These are phyloP conservation scores for Fistularia tabacaria DNA, from an alignment of 2,797 vertebrate species.

Conservation along the genomic window DNA sequence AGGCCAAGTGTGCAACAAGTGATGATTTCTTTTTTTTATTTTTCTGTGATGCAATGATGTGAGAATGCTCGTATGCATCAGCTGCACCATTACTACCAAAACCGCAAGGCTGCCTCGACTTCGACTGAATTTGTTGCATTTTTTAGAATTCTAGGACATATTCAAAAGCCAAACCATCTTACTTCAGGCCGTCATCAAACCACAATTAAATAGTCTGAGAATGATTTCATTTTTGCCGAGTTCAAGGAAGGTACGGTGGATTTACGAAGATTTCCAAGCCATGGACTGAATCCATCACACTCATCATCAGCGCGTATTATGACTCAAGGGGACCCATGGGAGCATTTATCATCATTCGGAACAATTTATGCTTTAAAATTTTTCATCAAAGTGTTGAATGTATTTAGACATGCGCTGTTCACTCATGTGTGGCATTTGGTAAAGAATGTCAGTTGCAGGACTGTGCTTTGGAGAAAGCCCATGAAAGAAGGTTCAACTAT, in stretches of 20 bases:
- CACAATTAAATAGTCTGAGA: background rate
- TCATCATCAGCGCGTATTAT: slow-evolving; percentile 14
- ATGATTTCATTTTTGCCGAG: slow-evolving; percentile 9
- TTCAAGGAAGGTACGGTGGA: slow-evolving; percentile 24
- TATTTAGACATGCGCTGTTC: slow-evolving; percentile 20
- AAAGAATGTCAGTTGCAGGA: slow-evolving; percentile 30
- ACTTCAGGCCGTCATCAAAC: too few species aligned
- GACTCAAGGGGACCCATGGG: slow-evolving; percentile 4
- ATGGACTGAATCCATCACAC: slow-evolving; percentile 48
- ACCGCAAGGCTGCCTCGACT: too few species aligned
- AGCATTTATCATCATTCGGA: slow-evolving; percentile 37
- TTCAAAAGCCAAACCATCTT: too few species aligned
- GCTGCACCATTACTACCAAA: too few species aligned
- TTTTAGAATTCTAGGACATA: too few species aligned
- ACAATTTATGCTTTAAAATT: slow-evolving; percentile 29
- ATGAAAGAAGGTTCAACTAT: slow-evolving; percentile 44
- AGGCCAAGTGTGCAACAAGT: too few species aligned
- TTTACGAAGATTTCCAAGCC: slow-evolving; percentile 31
- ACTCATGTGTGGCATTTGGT: slow-evolving; percentile 11
- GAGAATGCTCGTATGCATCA: too few species aligned
- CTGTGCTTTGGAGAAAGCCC: slow-evolving; percentile 38
- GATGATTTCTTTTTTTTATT: too few species aligned
- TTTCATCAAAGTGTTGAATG: slow-evolving; percentile 11
- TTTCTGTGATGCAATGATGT: too few species aligned
- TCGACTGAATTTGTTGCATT: too few species aligned